These are phyloP conservation scores for Hydrotaea cyrtoneurina DNA, from an alignment of 2,888 invertebrate species.

Conservation along the genomic window DNA sequence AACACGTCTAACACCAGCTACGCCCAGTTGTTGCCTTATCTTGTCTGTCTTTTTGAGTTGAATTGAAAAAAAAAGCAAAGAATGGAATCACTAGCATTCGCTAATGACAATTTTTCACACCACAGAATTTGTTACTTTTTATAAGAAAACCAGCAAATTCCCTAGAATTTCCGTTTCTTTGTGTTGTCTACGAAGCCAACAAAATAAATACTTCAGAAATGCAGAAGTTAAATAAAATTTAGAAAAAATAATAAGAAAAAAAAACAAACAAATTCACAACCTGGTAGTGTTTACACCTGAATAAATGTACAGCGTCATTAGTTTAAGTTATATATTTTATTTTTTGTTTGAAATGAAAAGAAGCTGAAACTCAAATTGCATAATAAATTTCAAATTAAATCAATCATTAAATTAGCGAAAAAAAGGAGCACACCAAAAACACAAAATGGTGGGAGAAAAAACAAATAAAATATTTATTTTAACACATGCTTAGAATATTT, in stretches of 20 bases:
- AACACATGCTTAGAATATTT: slow-evolving; percentile 12
- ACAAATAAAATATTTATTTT: slow-evolving; percentile 27
- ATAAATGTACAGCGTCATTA: slow-evolving; percentile 30
- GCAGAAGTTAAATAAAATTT: background rate
- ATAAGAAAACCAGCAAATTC: background rate
- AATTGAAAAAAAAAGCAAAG: background rate
- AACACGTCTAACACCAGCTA: background rate
- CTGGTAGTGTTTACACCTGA: slow-evolving; percentile 10
- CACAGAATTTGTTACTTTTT: slow-evolving; percentile 29
- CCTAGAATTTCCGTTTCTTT: slow-evolving; percentile 34
- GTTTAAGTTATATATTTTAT: background rate
- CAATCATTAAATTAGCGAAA: slow-evolving; percentile 20
- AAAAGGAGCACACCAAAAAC: background rate
- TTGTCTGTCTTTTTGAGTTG: slow-evolving; percentile 5
- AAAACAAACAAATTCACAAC: background rate
- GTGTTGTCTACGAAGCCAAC: background rate
- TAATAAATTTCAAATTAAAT: slow-evolving; percentile 28
- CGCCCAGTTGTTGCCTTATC: slow-evolving; percentile 41
- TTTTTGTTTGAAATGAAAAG: background rate
- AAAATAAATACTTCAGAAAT: slow-evolving; percentile 1
- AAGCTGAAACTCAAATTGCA: slow-evolving; percentile 8
- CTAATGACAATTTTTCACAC: slow-evolving; percentile 40
- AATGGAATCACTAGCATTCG: slow-evolving; percentile 3
- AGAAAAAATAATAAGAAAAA: background rate
- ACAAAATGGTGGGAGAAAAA: background rate